Base-by-base conservation (phyloP, 2,113 vertebrate genomes). In the Neogale vison region DNA sequence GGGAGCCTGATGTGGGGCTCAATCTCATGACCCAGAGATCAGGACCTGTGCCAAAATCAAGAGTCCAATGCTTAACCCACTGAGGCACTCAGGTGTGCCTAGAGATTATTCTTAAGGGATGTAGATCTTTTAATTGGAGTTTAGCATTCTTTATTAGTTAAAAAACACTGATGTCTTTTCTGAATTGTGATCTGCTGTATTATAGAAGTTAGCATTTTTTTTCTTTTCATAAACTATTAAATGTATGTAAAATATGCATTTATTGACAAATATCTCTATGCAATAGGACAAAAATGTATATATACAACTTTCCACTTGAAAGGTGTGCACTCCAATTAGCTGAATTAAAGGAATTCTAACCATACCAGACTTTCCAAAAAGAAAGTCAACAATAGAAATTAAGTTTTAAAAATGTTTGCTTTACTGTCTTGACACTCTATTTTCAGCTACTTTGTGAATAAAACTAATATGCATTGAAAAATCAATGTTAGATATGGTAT, bases 211-310 rank as follows among this genome's bases (percentile, higher is more conserved):
- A 0, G 45, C 39, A 12, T 88, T 92, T 96, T 72, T 72, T 82
- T 23, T 81, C 6, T 45, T 45, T 57, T 96, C 29, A 61, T 65
- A 74, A 91, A 71, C 50, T 96, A 71, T 69, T 97, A 84, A 47
- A 52, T 96, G 91, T 61, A 95, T 77, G 95, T 97, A 95, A 97
- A 97, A 59, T 59, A 55, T n/a, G 96, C 6, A 98, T 97, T 98
- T 18, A 98, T 97, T 98, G 84, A 97, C 97, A 98, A 96, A 96
- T 97, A 85, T 42, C 90, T 97, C 82, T 95, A 67, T 94, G 79
- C 18, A 97, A 74, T 94, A 83, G 55, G 69, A 81, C 95, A 61
- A 98, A 98, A 96, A 94, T 20, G n/a, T 94, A 88, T 63, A 91
- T 98, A 96, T 95, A 95, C 98, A 5, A 1, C 90, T 90, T 90